Evolutionary conservation across 2,888 invertebrate genomes (phyloP), one percentile per base, ranked within the genome.

Genomic region (Tridacna crocea): DNA sequence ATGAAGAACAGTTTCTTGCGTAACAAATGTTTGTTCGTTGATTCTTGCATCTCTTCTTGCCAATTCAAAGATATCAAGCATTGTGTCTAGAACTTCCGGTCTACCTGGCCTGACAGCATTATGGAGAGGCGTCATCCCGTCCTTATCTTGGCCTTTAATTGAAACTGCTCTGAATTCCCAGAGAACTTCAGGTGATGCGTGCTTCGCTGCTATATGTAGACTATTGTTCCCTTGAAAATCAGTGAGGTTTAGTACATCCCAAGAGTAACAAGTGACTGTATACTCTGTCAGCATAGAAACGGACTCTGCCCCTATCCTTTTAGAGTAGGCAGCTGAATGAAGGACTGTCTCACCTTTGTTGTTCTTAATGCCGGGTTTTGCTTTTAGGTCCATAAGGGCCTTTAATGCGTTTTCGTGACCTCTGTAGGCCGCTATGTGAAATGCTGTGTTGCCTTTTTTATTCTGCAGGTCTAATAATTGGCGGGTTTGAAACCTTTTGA

Each of bases 381-480:
- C 90, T 51, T 92, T 92, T 63, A 74, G 72, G 48, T 87, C 77
- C 24, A 93, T 73, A 0, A 93, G 79, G 15, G 87, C 75, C 15
- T 79, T 22, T 19, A 91, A 87, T 15, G 90, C 85, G 12, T 91
- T 90, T 26, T 84, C 65, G 75, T 91, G 83, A 8, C 94, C 93
- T 61, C 85, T 83, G 24, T 86, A 84, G 75, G 91, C 91, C 0
- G 93, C 93, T 63, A 93, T 84, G 80, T 94, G 94, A 13, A 94
- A 83, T 0, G 93, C 88, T 11, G 93, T 93, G 81, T 93, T 89
- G 0, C 92, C 93, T 46, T 89, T 78, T 10, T 80, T 75, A 74
- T 93, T 92, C 77, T 89, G 80, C 8, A 68, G 72, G 79, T 92
- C 87, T 27, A 92, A 75, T 17, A 87, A 83, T 2, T 83, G 77